Evolutionary conservation across 2,113 vertebrate genomes (phyloP).

Genomic region (Morphnarchus princeps): DNA sequence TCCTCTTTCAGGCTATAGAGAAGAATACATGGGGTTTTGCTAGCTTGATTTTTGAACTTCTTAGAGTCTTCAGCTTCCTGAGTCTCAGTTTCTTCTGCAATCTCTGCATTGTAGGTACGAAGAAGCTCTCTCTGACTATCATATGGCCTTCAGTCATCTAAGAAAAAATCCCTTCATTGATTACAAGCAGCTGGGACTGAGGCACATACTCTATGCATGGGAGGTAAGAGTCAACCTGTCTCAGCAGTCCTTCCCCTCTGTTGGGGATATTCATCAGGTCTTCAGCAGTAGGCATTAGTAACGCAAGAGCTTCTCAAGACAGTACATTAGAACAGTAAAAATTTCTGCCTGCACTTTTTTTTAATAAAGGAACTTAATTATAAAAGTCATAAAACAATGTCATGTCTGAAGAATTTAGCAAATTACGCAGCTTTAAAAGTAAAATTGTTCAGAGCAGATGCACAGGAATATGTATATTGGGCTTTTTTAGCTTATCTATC

Average conservation of each 20-base stretch:
- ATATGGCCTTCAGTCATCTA: conserved; percentile 79
- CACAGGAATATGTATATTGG: not conserved
- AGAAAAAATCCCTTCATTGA: conserved; percentile 83
- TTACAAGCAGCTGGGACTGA: conserved; percentile 88
- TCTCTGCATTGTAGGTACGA: conserved; percentile 69
- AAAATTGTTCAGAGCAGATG: not conserved
- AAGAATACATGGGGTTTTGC: not conserved
- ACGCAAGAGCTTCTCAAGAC: not conserved
- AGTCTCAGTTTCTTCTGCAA: not conserved
- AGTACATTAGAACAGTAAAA: not conserved
- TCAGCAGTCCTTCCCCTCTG: not conserved
- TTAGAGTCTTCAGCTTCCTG: not conserved
- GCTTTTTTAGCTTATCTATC: not conserved
- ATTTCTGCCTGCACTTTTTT: not conserved
- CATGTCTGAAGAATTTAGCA: not conserved
- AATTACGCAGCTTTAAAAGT: not conserved
- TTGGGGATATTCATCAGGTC: not conserved
- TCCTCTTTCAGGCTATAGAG: not conserved
- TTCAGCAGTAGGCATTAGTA: not conserved
- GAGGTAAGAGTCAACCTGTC: conserved; percentile 74
- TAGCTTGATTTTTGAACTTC: not conserved
- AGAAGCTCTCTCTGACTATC: conserved; percentile 83
- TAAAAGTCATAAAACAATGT: not conserved
- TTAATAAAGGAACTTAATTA: not conserved
- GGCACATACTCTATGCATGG: conserved; percentile 84